Percentiles rank a stretch among this genome's conserved stretches.
These are phyloP conservation scores for Arenaria interpres DNA, from an alignment of 2,113 vertebrate species.

Conservation along the genomic window DNA sequence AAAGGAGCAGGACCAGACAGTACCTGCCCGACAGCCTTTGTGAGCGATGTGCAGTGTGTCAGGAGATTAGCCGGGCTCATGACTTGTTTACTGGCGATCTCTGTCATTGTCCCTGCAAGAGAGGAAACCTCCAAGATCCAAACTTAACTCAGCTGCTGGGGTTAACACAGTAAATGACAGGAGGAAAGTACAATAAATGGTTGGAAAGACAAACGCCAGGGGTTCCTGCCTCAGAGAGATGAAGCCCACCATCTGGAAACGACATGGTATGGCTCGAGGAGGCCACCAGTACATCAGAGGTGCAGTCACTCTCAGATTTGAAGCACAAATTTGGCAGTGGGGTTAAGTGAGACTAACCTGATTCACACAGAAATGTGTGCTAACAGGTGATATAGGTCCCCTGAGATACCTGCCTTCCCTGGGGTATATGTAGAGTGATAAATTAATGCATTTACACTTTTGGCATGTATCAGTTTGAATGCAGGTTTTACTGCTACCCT, in stretches of 20 bases:
- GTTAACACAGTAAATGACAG: not conserved
- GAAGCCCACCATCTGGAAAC: not conserved
- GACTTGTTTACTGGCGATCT: not conserved
- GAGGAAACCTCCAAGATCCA: not conserved
- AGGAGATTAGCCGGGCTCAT: not conserved
- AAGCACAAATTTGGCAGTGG: not conserved
- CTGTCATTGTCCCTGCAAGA: not conserved
- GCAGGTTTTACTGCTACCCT: not conserved
- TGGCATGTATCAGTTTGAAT: not conserved
- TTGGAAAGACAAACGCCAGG: not conserved
- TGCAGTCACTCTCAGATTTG: not conserved
- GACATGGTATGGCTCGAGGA: not conserved
- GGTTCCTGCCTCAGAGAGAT: not conserved
- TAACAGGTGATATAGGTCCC: not conserved
- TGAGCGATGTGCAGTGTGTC: not conserved
- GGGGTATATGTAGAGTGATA: not conserved
- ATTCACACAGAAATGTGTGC: not conserved
- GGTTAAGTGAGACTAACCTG: not conserved
- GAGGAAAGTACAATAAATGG: not conserved
- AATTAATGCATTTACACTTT: not conserved
- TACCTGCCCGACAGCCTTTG: not conserved
- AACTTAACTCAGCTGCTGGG: not conserved
- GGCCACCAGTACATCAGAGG: not conserved
- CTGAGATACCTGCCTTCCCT: not conserved
- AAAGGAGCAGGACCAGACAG: rapidly evolving